Conservation (phyloP, 2,888 invertebrate genomes). For the Melieria picta region DNA sequence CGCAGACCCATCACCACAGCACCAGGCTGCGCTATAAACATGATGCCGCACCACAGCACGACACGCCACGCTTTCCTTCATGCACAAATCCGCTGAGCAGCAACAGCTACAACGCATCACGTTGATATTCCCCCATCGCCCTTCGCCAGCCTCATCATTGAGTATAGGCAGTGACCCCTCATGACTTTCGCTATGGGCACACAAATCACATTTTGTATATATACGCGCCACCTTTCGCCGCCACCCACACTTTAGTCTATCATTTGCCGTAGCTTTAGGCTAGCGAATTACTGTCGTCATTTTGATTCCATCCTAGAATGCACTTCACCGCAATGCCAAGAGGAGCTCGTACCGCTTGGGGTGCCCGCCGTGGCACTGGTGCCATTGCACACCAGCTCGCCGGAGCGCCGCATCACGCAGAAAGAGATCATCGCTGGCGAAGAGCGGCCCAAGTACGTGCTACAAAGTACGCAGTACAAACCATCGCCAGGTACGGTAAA, state of each 20-base stretch:
- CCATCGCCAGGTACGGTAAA: conserved; percentile 54
- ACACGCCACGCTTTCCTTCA: no score
- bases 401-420: conserved; percentile 67
- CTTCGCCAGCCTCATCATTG: no score
- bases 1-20: no score
- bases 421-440: conserved; percentile 75
- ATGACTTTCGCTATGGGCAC: no score
- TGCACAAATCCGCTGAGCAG: no score
- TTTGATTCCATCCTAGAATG: conserved; percentile 53
- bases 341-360: conserved; percentile 58
- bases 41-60: no score
- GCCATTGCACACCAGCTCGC: conserved; percentile 65
- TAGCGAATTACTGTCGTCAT: conserved; percentile 13
- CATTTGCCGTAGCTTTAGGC: background rate
- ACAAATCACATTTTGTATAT: no score
- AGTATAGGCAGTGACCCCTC: no score
- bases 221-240: conserved; percentile 13
- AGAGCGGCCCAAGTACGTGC: conserved; percentile 70
- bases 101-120: no score
- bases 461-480: conserved; percentile 61
- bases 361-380: conserved; percentile 65
- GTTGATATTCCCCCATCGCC: no score
- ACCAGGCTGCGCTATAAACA: no score
- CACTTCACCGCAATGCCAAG: conserved; percentile 61
- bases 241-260: conserved; percentile 10